phyloP scores from a whole-genome alignment of 2,888 invertebrate species.

The Apotomis capreana region DNA sequence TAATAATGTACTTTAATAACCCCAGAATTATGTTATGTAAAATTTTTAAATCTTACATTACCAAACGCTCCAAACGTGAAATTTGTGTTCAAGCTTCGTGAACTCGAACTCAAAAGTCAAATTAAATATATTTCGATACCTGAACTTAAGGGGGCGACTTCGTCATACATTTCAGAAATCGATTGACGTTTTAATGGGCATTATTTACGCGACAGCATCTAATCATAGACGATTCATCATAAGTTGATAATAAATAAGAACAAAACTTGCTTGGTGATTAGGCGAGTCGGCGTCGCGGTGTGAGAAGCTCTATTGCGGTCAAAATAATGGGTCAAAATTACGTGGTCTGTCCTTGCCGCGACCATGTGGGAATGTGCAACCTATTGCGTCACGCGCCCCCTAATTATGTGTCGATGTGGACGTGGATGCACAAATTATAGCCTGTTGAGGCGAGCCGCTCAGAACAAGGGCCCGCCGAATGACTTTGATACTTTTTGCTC shows the following conservation, averaged over 20 bases:
- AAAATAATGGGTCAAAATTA: conserved; percentile 79
- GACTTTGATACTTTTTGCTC: conserved; percentile 60
- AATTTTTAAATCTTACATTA: no score
- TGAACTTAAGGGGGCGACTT: background rate
- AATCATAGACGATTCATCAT: conserved; percentile 39
- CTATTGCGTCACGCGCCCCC: conserved; percentile 74
- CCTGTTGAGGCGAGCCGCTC: conserved; percentile 56
- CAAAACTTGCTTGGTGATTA: conserved; percentile 35
- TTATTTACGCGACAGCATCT: conserved; percentile 28
- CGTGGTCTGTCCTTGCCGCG: conserved; percentile 73
- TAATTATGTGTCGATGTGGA: conserved; percentile 76
- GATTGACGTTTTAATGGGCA: conserved; percentile 15
- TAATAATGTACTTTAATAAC: no score
- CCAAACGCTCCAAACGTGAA: background rate
- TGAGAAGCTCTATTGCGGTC: conserved; percentile 71
- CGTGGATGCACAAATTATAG: conserved; percentile 80
- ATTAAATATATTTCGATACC: background rate
- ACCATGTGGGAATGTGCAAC: conserved; percentile 74
- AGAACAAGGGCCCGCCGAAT: conserved; percentile 56
- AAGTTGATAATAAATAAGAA: conserved; percentile 35
- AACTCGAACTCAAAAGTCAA: background rate
- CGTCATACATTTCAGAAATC: conserved; percentile 15
- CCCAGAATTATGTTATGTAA: no score
- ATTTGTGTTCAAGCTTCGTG: background rate
- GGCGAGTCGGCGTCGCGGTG: conserved; percentile 51